Base-by-base conservation (phyloP, 2,113 vertebrate genomes). In the Dunckerocampus dactyliophorus region DNA sequence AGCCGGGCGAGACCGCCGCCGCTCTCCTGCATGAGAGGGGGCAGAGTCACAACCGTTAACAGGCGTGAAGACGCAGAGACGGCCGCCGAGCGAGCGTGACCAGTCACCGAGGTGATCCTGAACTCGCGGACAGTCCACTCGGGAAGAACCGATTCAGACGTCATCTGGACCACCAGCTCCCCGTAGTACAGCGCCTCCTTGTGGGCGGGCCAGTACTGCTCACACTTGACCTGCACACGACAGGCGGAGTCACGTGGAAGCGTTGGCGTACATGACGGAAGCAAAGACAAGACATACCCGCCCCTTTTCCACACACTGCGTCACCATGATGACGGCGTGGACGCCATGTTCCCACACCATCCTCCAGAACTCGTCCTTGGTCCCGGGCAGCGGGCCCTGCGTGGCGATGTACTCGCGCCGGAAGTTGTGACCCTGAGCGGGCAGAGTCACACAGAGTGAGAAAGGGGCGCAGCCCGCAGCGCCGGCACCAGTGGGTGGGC, bases 51-150 rank as follows among this genome's bases (percentile, higher is more conserved):
- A 9, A 34, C 8, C 9, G 28, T 54, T 34, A n/a, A 17, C 51
- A 9, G 6, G 6, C 8, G 8, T 2, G 14, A 8, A 5, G 24
- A 10, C 15, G 15, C 24, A 5, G 1, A 8, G n/a, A n/a, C 10
- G 45, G 45, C 12, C 45, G 16, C 16, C 16, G 17, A 9, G 47
- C 11, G 47, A 19, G 47, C 17, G 31, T 43, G 11, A 0, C 6
- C 2, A 5, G 8, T 31, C 80, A 85, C 73, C 62, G 92, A 94
- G 83, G 89, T 94, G 81, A 99, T 95, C 88, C 90, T 94, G 86
- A 99, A 98, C 72, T 99, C 96, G 59, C 97, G 81, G 87, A 99
- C 95, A 69, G 96, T 98, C 97, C 97, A 99, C 79, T 99, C 97
- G 0, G 95, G 93, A 20, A 99, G 91, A 34, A 98, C 93, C 0